Base-by-base conservation (phyloP, 2,113 vertebrate genomes). In the Psephotus haematonotus region DNA sequence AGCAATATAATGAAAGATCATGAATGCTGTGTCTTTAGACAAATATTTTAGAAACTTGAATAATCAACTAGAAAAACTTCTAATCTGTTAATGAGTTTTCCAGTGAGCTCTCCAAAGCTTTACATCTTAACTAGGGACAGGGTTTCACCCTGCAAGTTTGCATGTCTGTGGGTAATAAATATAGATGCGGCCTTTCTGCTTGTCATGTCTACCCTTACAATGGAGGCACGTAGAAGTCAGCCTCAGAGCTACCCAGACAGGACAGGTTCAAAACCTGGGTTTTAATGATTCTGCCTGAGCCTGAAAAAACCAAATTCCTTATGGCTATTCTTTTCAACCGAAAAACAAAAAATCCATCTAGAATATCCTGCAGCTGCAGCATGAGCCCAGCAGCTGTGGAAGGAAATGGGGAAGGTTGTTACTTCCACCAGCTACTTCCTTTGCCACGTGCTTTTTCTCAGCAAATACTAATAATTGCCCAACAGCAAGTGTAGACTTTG, bases 381-480 rank as follows among this genome's bases (percentile, higher is more conserved):
- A 2, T 68, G 72, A 91, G 65, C 28, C 71, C 4, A 2, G 35
- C 39, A 83, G 50, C 55, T 3, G 1, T 10, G 37, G 76, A 83
- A 75, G 14, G 29, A 89, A 90, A 91, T 17, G 11, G 65, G 69
- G 53, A 89, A 86, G 37, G 74, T 33, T 70, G 75, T 53, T 81
- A 41, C 78, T 90, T 93, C 80, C 14, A 86, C 64, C 41, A 68
- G 52, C 41, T 90, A 80, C 67, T 79, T 88, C 47, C 31, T 84
- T 92, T 5, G 2, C 65, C 60, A 37, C 87, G 62, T 75, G 78
- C 31, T 91, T 91, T 88, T 77, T 67, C 85, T 86, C 53, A 82
- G 83, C 76, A 92, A 88, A 93, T n/a, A 43, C 77, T 94, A 78
- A 90, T 92, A 69, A 85, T 91, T 62, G 94, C 74, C 80, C 4